Percentiles rank a stretch among this genome's conserved stretches.
These are phyloP conservation scores for Diachrysia chrysitis DNA, from an alignment of 2,888 invertebrate genomes.

Conservation along the genomic window DNA sequence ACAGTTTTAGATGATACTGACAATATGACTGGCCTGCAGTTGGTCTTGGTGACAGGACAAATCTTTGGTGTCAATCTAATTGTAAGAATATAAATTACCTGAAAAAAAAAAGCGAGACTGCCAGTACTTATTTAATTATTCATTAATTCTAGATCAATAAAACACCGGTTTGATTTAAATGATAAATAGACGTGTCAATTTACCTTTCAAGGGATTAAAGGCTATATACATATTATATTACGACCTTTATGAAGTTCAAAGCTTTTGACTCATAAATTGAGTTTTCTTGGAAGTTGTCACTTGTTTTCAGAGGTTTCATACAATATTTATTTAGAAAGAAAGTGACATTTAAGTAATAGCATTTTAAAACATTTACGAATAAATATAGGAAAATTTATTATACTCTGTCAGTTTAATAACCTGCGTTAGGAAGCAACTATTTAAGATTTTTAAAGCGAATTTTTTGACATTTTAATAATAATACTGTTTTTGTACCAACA, in stretches of 20 bases:
- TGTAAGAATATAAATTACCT: no score
- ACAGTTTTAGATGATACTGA: no score
- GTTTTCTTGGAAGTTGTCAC: neutral
- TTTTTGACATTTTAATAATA: neutral
- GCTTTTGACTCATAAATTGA: constrained; percentile 4
- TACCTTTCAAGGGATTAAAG: neutral
- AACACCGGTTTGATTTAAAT: neutral
- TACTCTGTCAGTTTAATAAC: neutral
- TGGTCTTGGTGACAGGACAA: no score
- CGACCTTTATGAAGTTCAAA: constrained; percentile 4
- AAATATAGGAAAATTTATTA: neutral
- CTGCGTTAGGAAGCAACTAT: neutral
- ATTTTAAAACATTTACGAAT: neutral
- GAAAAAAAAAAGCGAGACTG: no score
- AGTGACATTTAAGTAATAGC: constrained; percentile 9
- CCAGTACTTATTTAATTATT: constrained; percentile 4
- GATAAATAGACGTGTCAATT: neutral
- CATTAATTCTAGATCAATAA: neutral
- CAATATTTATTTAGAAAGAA: constrained; percentile 30
- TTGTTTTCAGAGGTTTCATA: constrained; percentile 8
- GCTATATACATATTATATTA: neutral
- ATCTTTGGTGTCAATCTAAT: no score
- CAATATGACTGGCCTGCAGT: no score
- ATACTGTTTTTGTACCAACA: neutral
- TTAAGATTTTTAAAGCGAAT: neutral